Evolutionary conservation across 2,113 vertebrate species (phyloP), one percentile per base, ranked within the genome.

Genomic region (Numida meleagris): DNA sequence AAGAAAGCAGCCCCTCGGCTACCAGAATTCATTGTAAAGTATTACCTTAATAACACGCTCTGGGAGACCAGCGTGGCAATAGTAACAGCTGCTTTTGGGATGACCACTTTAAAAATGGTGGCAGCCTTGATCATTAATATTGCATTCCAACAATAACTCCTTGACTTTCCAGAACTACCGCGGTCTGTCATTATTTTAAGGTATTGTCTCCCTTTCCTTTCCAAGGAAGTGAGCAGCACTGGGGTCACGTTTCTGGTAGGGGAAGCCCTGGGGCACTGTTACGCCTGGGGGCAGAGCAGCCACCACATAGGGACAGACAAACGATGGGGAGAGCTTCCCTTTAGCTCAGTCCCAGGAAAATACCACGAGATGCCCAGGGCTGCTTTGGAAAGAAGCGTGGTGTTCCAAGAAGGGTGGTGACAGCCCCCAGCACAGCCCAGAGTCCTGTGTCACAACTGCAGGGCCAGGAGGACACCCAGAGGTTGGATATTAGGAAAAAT

Each of bases 21-120:
- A 45, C 92, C 53, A 3, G 29, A 73, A 91, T 36, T 83, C 95
- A 12, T 21, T 51, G 92, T 93, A 88, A 97, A 95, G 96, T 79
- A 95, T 93, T 93, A 77, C 96, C 95, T 95, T 95, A 95, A 96
- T 92, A 96, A 96, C 58, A 13, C 34, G 40, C 97, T 82, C 78
- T 11, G 96, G 53, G 93, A 95, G 85, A 96, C 81, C 81, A 61
- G 36, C 38, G 48, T 55, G 93, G 96, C 89, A 87, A 94, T 67
- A 94, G 63, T 63, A 85, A 87, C 92, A 82, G 95, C 96, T 90
- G 96, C 93, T 91, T 96, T 95, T 77, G 88, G 95, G 95, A 96
- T 78, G 95, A 93, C 91, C 74, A 25, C 61, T 86, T 92, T 90
- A 92, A 81, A 95, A 95, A 85, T 27, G 91, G 91, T 59, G 43